A percentile compares a stretch with the other conserved stretches of the same genome.
Evolutionary conservation across 2,113 vertebrate genomes (phyloP).

Genomic region (Anoura caudifer): DNA sequence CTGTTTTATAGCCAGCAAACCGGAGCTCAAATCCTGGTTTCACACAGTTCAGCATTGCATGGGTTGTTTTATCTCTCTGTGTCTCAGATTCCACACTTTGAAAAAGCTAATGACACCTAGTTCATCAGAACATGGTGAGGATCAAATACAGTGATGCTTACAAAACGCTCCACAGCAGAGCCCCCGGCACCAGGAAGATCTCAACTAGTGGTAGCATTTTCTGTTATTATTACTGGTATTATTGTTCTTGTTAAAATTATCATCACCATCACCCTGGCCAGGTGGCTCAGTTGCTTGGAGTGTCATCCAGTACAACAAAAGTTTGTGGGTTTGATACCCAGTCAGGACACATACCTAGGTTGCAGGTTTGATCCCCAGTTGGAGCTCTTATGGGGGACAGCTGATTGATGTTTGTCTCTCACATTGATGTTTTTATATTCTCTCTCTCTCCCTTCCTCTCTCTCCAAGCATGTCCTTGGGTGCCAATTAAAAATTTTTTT

Average conservation of each 20-base stretch:
- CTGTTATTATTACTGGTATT: not conserved
- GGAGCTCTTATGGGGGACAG: too few relatives aligned
- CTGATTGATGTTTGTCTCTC: too few relatives aligned
- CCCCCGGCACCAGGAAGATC: not conserved
- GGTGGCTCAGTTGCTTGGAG: too few relatives aligned
- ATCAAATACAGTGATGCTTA: not conserved
- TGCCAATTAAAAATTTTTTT: too few relatives aligned
- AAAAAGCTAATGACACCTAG: not conserved
- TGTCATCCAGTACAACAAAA: too few relatives aligned
- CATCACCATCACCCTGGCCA: too few relatives aligned
- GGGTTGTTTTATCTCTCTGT: not conserved
- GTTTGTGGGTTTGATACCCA: too few relatives aligned
- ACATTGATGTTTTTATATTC: too few relatives aligned
- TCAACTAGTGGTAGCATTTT: rapidly evolving
- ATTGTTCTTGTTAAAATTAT: not conserved
- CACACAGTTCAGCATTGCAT: rapidly evolving
- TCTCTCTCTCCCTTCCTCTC: too few relatives aligned
- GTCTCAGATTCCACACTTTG: not conserved
- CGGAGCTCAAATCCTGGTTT: not conserved
- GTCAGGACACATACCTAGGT: too few relatives aligned
- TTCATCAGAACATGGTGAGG: not conserved
- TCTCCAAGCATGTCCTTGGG: too few relatives aligned
- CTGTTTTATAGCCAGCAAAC: not conserved
- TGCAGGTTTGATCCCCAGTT: too few relatives aligned
- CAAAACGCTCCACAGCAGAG: rapidly evolving